Evolutionary conservation across 2,888 invertebrate species (phyloP), one percentile per base, ranked within the genome.

Genomic region (Lapara coniferarum): DNA sequence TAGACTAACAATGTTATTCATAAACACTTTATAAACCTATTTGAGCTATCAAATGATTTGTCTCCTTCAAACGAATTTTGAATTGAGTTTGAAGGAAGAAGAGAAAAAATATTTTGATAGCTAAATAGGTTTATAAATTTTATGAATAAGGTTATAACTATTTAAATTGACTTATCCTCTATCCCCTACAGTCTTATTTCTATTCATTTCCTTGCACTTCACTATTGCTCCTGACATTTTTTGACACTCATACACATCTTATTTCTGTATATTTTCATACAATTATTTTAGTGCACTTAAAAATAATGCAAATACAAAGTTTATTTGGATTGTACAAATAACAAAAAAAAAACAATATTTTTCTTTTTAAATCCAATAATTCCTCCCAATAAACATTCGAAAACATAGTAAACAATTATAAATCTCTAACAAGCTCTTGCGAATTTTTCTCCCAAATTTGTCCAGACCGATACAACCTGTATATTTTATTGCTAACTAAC

Each of bases 371-470:
- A 46, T 10, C 16, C 46, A 16, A 46, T 10, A 59, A 5, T 46
- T 59, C 19, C 19, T 46, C 46, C 4, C n/a, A 63, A 19, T 49
- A 19, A 14, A 30, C 16, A 19, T 46, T 16, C 2, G 25, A 49
- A 30, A 10, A 46, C 46, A 58, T 51, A 10, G 14, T 37, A 44
- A 37, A 30, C 8, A 56, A 7, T 69, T 51, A 69, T 56, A 69
- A 67, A 73, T 93, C 93, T 71, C 92, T 89, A 14, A 90, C 84
- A 83, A 83, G 85, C 69, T 91, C 92, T 76, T 80, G 88, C 0
- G 81, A 77, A 55, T 74, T 74, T 71, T 89, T 92, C 75, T 93
- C 93, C 94, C 94, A 94, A 67, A 94, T 94, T 77, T 92, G 90
- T 0, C 93, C 93, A 0, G 91, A 90, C 68, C 87, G 86, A 72